Percentiles rank a stretch among this genome's conserved stretches.
Evolutionary conservation across 2,113 vertebrate genomes (phyloP).

Genomic region (Climacteris rufus): DNA sequence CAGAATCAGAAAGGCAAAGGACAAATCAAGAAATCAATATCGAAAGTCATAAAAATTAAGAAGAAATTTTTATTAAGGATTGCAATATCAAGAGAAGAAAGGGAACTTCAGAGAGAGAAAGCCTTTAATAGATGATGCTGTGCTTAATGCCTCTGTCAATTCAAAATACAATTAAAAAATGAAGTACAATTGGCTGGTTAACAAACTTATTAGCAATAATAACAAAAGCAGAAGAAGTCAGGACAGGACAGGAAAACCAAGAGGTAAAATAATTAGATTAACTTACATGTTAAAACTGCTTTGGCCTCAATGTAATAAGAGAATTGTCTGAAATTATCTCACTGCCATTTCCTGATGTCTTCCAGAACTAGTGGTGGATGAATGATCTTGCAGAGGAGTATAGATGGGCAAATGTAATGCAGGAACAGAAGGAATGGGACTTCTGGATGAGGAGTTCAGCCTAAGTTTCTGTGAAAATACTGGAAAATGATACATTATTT

Average conservation of each 20-base stretch:
- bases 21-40: background rate
- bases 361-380: background rate
- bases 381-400: background rate
- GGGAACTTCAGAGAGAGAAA: background rate
- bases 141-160: background rate
- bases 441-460: background rate
- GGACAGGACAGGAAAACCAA: background rate
- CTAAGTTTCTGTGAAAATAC: background rate
- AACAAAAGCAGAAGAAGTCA: background rate
- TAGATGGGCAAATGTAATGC: background rate
- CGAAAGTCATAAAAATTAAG: background rate
- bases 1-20: background rate
- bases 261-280: background rate
- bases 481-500: background rate
- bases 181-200: background rate
- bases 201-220: background rate
- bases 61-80: background rate
- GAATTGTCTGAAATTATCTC: background rate
- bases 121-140: background rate
- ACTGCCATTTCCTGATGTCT: background rate
- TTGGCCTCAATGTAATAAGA: background rate
- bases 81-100: background rate
- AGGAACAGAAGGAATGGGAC: background rate
- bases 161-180: background rate
- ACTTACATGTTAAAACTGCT: background rate